Base-by-base conservation (phyloP, 2,797 vertebrate species). In the Pseudochirops cupreus region DNA sequence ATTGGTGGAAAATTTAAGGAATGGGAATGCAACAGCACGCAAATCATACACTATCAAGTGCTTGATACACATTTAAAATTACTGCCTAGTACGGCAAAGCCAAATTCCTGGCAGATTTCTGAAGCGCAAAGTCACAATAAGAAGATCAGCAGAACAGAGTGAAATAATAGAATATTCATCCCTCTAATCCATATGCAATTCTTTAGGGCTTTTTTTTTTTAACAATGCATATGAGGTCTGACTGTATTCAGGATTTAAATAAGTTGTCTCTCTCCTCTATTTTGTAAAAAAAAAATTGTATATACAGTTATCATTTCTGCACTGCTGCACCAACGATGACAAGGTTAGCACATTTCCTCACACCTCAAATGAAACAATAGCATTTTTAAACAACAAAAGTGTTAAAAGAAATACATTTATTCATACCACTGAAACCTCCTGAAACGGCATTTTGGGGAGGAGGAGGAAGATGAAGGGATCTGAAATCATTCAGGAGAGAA, bases 161-260 rank as follows among this genome's bases (percentile, higher is more conserved):
- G 99, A 99, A 99, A 99, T 99, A 99, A 99, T 99, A 99, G 99
- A 99, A 99, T 99, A 99, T 99, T 99, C 99, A 99, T 99, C 99
- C 99, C 99, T 99, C 99, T 99, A 99, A 99, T 99, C 99, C 99
- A 99, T 99, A 99, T 99, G 99, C 99, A 99, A 99, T 99, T 99
- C 99, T 99, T 99, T 99, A 98, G 99, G 98, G 98, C 98, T 99
- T 99, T 99, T 99, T 98, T 97, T 98, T 98, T 99, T 99, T 98
- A 98, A 99, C 99, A 99, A 99, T 99, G 99, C 99, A 99, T 99
- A 99, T 99, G 99, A 98, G 99, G 99, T 99, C 98, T 99, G 98
- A 99, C 99, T 98, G 98, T 99, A 99, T 99, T 99, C 99, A 98
- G 99, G 99, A 99, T 99, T 99, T 99, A 99, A 99, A 99, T 99